Conservation (phyloP, 2,113 vertebrate species). For the Pholis gunnellus region DNA sequence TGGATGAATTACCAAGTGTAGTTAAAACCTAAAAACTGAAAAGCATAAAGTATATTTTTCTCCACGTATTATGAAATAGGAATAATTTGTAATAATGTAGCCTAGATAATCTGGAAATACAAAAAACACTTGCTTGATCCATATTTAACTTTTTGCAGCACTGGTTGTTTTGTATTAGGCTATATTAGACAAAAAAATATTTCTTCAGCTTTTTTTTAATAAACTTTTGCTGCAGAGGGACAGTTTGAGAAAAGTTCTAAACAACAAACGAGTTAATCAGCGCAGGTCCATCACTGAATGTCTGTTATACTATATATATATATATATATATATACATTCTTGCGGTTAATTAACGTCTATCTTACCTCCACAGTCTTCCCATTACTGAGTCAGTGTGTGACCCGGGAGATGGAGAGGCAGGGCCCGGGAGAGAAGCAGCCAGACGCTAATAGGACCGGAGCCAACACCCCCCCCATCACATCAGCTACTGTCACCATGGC, state of each 20-base stretch:
- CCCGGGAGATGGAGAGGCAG: constrained; percentile 68
- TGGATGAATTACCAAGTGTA: not conserved
- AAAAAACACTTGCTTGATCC: not conserved
- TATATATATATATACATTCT: no score
- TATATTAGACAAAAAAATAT: not conserved
- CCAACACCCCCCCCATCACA: constrained; percentile 50
- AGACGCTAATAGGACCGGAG: constrained; percentile 81
- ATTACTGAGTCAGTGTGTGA: constrained; percentile 53
- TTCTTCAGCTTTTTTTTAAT: not conserved
- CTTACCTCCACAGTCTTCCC: constrained; percentile 63
- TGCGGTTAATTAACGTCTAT: constrained; percentile 4
- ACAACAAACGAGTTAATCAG: not conserved
- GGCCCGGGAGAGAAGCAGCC: constrained; percentile 82
- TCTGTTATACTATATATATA: no score
- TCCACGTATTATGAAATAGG: not conserved
- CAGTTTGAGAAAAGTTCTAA: not conserved
- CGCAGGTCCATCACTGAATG: not conserved
- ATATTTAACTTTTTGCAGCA: not conserved
- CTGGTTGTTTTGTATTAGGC: not conserved
- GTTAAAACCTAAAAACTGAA: not conserved
- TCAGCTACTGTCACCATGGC: constrained; percentile 82
- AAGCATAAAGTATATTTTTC: not conserved
- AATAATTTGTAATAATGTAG: not conserved
- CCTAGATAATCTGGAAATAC: not conserved
- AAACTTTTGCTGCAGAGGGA: not conserved